phyloP scores from a whole-genome alignment of 2,797 vertebrate genomes.

The Phrynocephalus vlangalii region DNA sequence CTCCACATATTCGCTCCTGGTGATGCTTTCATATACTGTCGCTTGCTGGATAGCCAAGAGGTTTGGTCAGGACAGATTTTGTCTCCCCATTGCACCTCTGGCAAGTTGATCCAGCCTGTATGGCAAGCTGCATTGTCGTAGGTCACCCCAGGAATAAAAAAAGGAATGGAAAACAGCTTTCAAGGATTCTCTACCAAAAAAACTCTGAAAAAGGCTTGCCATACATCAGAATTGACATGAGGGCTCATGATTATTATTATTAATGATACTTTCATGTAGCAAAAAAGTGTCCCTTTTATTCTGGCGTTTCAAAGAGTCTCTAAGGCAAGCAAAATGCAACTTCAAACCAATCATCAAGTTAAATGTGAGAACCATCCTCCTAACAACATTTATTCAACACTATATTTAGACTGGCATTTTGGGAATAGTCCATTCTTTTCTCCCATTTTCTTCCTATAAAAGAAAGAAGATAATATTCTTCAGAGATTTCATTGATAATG shows the following conservation, averaged over 20 bases:
- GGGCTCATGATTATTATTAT: no score
- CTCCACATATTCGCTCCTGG: neutral
- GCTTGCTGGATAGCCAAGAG: no score
- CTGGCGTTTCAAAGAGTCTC: neutral
- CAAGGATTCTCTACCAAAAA: no score
- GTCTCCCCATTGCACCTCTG: no score
- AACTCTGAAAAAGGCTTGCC: no score
- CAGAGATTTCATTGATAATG: conserved; percentile 29
- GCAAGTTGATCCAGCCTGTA: no score
- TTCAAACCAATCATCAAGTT: neutral
- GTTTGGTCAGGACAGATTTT: no score
- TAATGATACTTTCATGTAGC: no score
- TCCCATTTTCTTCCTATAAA: conserved; percentile 16
- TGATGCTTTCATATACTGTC: neutral
- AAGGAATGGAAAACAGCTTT: no score
- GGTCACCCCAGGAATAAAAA: no score
- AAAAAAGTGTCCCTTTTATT: neutral
- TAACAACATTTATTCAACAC: conserved; percentile 59
- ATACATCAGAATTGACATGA: no score
- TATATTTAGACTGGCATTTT: conserved; percentile 38
- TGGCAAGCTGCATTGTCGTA: no score
- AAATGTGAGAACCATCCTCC: neutral
- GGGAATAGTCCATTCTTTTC: conserved; percentile 25
- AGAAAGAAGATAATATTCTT: neutral
- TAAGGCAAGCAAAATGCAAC: neutral